phyloP scores from a whole-genome alignment of 2,113 vertebrate genomes.

The Bufo gargarizans region DNA sequence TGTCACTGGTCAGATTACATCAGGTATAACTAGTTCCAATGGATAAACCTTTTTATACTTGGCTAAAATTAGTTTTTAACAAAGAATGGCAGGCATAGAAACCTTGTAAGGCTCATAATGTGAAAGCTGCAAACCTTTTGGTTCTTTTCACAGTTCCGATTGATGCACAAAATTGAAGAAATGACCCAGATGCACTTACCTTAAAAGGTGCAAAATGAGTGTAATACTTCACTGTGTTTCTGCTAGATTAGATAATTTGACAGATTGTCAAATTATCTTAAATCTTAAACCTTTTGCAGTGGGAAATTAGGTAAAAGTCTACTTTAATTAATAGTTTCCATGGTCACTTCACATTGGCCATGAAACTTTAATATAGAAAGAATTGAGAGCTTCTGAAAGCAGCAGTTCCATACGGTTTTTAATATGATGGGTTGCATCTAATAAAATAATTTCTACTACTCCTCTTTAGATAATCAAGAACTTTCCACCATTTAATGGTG shows the following conservation, averaged over 20 bases:
- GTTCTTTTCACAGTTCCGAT: constrained; percentile 1
- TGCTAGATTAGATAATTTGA: constrained; percentile 18
- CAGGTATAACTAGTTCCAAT: background rate
- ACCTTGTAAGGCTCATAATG: background rate
- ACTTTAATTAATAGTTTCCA: constrained; percentile 35
- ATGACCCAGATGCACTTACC: background rate
- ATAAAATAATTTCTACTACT: constrained; percentile 26
- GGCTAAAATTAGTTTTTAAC: background rate
- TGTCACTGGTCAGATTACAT: background rate
- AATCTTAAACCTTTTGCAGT: background rate
- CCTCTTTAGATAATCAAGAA: constrained; percentile 39
- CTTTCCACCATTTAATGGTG: constrained; percentile 32
- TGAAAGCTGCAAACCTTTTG: background rate
- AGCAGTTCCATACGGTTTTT: constrained; percentile 18
- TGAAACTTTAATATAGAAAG: constrained; percentile 36
- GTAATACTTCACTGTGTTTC: constrained; percentile 12
- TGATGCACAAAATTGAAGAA: constrained; percentile 33
- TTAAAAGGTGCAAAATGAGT: constrained; percentile 17
- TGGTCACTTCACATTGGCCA: constrained; percentile 6
- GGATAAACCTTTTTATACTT: background rate
- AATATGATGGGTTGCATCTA: constrained; percentile 22
- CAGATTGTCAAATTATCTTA: constrained; percentile 4
- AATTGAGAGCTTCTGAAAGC: background rate
- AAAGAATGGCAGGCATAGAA: background rate
- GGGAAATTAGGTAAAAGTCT: background rate